These are phyloP conservation scores for Henricia sp. DNA, from an alignment of 53 echinoderm and acorn worm species.

Conservation along the genomic window DNA sequence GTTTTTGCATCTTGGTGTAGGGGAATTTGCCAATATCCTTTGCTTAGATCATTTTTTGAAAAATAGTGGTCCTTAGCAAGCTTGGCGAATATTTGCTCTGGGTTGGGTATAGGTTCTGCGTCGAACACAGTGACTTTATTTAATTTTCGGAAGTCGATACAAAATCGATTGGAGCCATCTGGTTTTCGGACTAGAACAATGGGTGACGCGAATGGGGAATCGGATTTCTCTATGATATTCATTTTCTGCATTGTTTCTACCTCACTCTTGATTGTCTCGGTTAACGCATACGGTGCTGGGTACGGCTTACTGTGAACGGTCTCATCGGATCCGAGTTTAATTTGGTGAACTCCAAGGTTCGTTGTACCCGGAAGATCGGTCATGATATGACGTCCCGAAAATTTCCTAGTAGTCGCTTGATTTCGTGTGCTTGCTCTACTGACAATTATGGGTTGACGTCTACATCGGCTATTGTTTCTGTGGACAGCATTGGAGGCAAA, in stretches of 20 bases:
- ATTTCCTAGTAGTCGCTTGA: slow-evolving; percentile 11
- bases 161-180: slow-evolving; percentile 61
- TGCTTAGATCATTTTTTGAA: slow-evolving; percentile 30
- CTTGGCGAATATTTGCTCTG: slow-evolving; percentile 41
- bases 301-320: slow-evolving; percentile 37
- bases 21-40: slow-evolving; percentile 64
- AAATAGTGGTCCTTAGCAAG: slow-evolving; percentile 8
- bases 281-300: slow-evolving; percentile 42
- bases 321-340: slow-evolving; percentile 18
- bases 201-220: slow-evolving; percentile 50
- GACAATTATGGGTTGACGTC: background rate
- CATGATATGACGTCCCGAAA: slow-evolving; percentile 28
- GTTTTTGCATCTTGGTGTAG: slow-evolving; percentile 14
- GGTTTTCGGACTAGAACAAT: slow-evolving; percentile 42
- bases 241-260: slow-evolving; percentile 23
- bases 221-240: slow-evolving; percentile 36
- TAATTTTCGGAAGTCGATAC: slow-evolving; percentile 42
- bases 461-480: slow-evolving; percentile 33
- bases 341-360: background rate
- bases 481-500: background rate
- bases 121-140: slow-evolving; percentile 3
- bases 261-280: slow-evolving; percentile 9
- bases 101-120: slow-evolving; percentile 4
- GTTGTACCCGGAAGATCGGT: slow-evolving; percentile 61
- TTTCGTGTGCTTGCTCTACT: slow-evolving; percentile 2